Evolutionary conservation across 2,797 vertebrate species (phyloP).

Genomic region (Dicrostonyx torquatus): DNA sequence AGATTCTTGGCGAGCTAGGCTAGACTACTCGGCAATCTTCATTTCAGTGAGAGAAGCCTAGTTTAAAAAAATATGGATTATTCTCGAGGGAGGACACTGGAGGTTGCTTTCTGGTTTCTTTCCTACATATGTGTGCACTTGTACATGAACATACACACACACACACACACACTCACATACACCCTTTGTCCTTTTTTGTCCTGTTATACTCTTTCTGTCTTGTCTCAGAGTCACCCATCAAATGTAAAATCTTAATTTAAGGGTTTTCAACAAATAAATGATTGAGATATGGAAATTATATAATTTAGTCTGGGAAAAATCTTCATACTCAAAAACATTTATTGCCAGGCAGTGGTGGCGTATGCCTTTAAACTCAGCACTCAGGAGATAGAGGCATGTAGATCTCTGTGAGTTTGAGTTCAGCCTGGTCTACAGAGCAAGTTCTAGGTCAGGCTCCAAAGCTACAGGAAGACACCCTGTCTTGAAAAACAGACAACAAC

Average conservation of each 20-base stretch:
- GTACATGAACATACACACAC: neutral
- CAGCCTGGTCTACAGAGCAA: neutral
- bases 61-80: neutral
- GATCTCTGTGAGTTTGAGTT: too few relatives aligned
- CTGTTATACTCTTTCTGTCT: neutral
- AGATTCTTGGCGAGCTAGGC: neutral
- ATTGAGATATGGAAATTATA: neutral
- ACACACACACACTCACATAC: too few relatives aligned
- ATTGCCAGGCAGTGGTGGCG: neutral
- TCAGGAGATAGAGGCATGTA: too few relatives aligned
- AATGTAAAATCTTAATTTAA: conserved; percentile 24
- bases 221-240: neutral
- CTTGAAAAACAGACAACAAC: neutral
- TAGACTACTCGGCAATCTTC: neutral
- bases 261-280: neutral
- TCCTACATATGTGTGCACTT: neutral
- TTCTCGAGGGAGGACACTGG: neutral
- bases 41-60: neutral
- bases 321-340: neutral
- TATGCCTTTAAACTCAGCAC: too few relatives aligned
- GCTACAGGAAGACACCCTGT: neutral
- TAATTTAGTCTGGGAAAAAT: neutral
- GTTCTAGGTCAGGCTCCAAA: neutral
- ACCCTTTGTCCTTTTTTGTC: neutral
- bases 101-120: neutral